These are phyloP conservation scores for Pungitius pungitius DNA, from an alignment of 2,113 vertebrate genomes.

Conservation along the genomic window DNA sequence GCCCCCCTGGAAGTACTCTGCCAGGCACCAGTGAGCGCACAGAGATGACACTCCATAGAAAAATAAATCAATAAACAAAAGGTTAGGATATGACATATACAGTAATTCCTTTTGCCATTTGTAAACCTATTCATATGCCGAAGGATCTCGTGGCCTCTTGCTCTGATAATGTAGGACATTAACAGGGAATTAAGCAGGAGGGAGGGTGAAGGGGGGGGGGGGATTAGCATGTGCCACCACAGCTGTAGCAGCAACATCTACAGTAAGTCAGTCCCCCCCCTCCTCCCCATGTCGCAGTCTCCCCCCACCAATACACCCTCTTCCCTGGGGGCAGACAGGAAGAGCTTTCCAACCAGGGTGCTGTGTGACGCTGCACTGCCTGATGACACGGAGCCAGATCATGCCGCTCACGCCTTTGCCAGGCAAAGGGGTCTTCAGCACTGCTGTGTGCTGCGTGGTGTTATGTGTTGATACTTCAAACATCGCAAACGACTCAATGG, in stretches of 20 bases:
- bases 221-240: conserved; percentile 69
- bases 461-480: background rate
- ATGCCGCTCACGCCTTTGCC: too few relatives aligned
- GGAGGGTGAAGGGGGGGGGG: conserved; percentile 55
- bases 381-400: conserved; percentile 37
- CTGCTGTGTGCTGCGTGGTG: too few relatives aligned
- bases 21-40: conserved; percentile 25
- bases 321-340: conserved; percentile 48
- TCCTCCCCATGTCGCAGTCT: background rate
- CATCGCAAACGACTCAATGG: too few relatives aligned
- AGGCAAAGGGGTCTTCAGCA: too few relatives aligned
- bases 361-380: conserved; percentile 38
- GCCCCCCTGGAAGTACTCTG: conserved; percentile 46
- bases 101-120: conserved; percentile 66
- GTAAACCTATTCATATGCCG: conserved; percentile 66
- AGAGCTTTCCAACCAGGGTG: conserved; percentile 55
- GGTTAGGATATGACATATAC: conserved; percentile 44
- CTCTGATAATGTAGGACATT: conserved; percentile 80
- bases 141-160: conserved; percentile 70
- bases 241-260: conserved; percentile 69
- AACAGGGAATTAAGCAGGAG: conserved; percentile 73
- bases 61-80: conserved; percentile 46
- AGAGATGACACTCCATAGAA: conserved; percentile 12
- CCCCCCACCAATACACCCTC: conserved; percentile 44
- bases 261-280: conserved; percentile 50